Conservation (phyloP, 2,888 invertebrate genomes). For the Ischnus inquisitorius region DNA sequence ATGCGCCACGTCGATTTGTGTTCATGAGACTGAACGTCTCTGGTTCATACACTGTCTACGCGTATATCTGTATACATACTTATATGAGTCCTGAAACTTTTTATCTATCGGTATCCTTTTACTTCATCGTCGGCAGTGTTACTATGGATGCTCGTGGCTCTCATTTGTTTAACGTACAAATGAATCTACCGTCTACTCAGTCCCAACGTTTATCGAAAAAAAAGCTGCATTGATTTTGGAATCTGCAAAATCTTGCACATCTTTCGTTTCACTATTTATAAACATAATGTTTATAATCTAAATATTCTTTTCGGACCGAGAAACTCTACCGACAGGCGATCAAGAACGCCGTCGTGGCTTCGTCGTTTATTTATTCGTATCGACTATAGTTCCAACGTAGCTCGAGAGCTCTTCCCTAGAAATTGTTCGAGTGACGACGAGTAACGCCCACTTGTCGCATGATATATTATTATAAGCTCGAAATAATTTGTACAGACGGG, state of each 20-base stretch:
- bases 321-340: conserved; percentile 76
- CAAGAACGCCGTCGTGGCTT: conserved; percentile 37
- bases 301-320: conserved; percentile 65
- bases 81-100: conserved; percentile 44
- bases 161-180: conserved; percentile 11
- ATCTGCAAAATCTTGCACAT: conserved; percentile 18
- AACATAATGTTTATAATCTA: conserved; percentile 11
- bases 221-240: conserved; percentile 21
- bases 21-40: conserved; percentile 61
- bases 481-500: conserved; percentile 54
- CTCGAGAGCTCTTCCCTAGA: conserved; percentile 35
- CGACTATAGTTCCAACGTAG: conserved; percentile 47
- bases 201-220: conserved; percentile 11
- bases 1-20: conserved; percentile 68
- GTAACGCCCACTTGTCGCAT: conserved; percentile 66
- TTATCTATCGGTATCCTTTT: conserved; percentile 50
- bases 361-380: conserved; percentile 63
- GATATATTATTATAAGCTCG: conserved; percentile 63
- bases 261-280: conserved; percentile 17
- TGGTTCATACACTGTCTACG: conserved; percentile 35
- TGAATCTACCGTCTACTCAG: background rate
- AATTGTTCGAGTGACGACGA: conserved; percentile 61
- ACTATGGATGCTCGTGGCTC: conserved; percentile 40
- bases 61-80: conserved; percentile 8
- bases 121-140: conserved; percentile 47